A percentile compares a stretch with the other conserved stretches of the same genome.
Evolutionary conservation across 2,113 vertebrate genomes (phyloP).

Genomic region (Oncorhynchus gorbuscha): DNA sequence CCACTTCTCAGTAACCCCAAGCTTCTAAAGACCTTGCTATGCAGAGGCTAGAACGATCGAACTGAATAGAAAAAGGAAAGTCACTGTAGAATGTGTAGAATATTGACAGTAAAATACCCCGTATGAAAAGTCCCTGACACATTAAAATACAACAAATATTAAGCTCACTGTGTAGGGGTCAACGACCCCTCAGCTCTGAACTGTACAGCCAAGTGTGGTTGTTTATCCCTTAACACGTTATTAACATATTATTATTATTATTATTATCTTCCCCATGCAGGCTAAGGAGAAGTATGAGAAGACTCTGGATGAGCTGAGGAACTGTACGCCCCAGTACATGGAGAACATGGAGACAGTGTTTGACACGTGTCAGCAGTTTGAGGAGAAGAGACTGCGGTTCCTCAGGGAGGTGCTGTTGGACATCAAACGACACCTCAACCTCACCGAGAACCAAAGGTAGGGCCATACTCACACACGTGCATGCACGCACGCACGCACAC

Average conservation of each 20-base stretch:
- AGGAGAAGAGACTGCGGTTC: constrained; percentile 92
- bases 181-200: background rate
- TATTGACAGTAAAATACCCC: too few species aligned
- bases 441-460: constrained; percentile 90
- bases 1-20: constrained; percentile 13
- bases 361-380: constrained; percentile 92
- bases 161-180: background rate
- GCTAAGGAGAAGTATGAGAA: constrained; percentile 94
- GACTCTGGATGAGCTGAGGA: constrained; percentile 87
- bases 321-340: constrained; percentile 88
- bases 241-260: background rate
- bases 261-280: constrained; percentile 60
- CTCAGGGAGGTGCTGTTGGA: constrained; percentile 90
- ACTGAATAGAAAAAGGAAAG: background rate
- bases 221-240: background rate
- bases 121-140: background rate
- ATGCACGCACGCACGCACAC: background rate
- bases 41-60: background rate
- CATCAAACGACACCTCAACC: constrained; percentile 92
- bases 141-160: background rate
- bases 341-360: constrained; percentile 96
- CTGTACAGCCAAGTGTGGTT: background rate
- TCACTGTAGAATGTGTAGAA: too few species aligned
- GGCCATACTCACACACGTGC: background rate
- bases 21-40: background rate